Conservation (phyloP, 2,797 vertebrate genomes). For the Urocyon cinereoargenteus region DNA sequence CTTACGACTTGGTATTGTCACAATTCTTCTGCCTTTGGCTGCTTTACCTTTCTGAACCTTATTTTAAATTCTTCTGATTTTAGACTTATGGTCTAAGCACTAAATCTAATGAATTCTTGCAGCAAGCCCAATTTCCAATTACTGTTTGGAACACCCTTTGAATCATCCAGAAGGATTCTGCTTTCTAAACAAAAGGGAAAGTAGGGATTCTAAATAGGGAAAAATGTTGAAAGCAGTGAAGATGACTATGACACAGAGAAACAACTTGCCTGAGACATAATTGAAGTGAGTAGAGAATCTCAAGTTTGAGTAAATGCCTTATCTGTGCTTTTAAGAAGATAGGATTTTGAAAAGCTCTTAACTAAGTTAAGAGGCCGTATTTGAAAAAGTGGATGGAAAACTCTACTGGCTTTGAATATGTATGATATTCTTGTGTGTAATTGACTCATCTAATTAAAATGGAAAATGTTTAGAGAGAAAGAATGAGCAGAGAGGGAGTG, state of each 20-base stretch:
- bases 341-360: constrained; percentile 68
- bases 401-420: constrained; percentile 60
- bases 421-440: constrained; percentile 61
- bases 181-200: constrained; percentile 65
- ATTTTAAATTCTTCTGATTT: constrained; percentile 55
- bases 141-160: constrained; percentile 40
- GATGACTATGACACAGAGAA: constrained; percentile 49
- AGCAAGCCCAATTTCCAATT: constrained; percentile 50
- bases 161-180: constrained; percentile 40
- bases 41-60: not conserved
- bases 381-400: constrained; percentile 65
- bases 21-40: not conserved
- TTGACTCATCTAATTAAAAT: constrained; percentile 73
- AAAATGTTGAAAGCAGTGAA: constrained; percentile 27
- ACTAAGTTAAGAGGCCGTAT: constrained; percentile 65
- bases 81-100: not conserved
- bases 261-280: constrained; percentile 36
- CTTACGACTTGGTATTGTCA: not conserved
- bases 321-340: constrained; percentile 64
- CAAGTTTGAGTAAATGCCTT: constrained; percentile 65
- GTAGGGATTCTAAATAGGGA: constrained; percentile 25
- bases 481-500: not conserved
- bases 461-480: constrained; percentile 46
- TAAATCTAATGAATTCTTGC: constrained; percentile 54
- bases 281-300: not conserved